Evolutionary conservation across 2,113 vertebrate genomes (phyloP).

Genomic region (Peucedramus taeniatus): DNA sequence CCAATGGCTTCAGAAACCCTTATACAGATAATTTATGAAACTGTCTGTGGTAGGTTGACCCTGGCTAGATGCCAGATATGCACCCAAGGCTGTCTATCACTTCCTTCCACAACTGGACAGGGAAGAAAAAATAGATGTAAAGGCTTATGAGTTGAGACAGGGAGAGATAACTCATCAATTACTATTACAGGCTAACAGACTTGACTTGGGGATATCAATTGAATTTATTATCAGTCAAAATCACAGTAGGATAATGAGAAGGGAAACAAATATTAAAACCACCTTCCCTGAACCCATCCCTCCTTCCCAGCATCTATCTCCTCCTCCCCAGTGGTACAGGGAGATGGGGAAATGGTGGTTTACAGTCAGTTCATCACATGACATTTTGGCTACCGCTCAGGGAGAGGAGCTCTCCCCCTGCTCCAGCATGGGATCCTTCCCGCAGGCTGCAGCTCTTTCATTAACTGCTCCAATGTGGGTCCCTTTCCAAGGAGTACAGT

Average conservation of each 20-base stretch:
- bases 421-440: background rate
- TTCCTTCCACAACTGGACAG: background rate
- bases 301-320: background rate
- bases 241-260: background rate
- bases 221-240: background rate
- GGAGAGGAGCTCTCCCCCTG: background rate
- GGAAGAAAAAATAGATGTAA: background rate
- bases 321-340: accelerated
- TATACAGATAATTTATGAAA: background rate
- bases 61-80: background rate
- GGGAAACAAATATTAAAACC: background rate
- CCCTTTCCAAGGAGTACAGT: background rate
- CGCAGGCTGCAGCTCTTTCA: background rate
- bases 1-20: background rate
- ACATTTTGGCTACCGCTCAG: background rate
- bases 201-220: background rate
- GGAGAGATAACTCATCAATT: background rate
- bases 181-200: background rate
- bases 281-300: background rate
- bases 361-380: background rate
- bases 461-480: background rate
- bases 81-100: background rate
- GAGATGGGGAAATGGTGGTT: background rate
- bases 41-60: background rate
- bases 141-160: background rate